Conservation (phyloP, 2,113 vertebrate species). For the Mormyrus iriodes region DNA sequence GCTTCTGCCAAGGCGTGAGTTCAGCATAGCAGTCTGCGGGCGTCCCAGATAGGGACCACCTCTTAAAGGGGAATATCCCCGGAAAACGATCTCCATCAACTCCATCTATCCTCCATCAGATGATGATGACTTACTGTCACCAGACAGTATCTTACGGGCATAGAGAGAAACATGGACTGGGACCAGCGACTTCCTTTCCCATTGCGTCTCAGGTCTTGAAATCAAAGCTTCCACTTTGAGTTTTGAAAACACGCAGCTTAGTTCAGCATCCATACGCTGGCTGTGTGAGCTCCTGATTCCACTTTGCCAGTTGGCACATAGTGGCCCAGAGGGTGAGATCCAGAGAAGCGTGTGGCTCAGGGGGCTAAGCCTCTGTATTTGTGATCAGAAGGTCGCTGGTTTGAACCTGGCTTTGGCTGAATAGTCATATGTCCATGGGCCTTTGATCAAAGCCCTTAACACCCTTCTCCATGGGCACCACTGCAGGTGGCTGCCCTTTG, state of each 20-base stretch:
- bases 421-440: background rate
- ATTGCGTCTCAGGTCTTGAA: background rate
- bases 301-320: background rate
- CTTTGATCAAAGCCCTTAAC: background rate
- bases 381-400: background rate
- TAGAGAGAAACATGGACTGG: background rate
- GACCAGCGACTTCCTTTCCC: background rate
- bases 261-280: background rate
- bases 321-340: background rate
- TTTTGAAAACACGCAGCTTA: background rate
- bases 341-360: background rate
- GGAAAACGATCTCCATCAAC: background rate
- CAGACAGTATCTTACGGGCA: too few relatives aligned
- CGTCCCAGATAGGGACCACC: background rate
- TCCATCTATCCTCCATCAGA: background rate
- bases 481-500: background rate
- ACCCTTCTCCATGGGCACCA: background rate
- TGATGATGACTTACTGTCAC: background rate
- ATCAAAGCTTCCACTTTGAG: background rate
- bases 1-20: background rate
- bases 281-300: background rate
- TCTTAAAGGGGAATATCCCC: background rate
- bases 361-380: background rate
- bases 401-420: background rate
- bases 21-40: background rate